Percentiles rank a stretch among this genome's conserved stretches.
These are phyloP conservation scores for Oxycera nigricornis DNA, from an alignment of 2,888 invertebrate species.

Conservation along the genomic window DNA sequence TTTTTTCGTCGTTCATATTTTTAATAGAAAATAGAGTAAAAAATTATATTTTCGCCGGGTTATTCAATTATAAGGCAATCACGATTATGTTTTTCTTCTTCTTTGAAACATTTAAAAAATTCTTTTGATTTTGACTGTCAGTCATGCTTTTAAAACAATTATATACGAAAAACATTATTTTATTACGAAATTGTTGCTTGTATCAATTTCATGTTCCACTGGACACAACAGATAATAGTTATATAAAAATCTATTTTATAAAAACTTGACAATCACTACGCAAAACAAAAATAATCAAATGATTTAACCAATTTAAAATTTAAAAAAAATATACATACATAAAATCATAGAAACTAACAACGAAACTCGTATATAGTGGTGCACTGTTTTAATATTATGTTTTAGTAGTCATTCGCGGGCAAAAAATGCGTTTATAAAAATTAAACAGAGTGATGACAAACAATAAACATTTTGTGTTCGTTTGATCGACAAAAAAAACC, in stretches of 20 bases:
- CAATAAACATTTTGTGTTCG: constrained; percentile 11
- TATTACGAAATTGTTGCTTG: too few species aligned
- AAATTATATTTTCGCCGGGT: neutral
- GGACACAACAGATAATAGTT: neutral
- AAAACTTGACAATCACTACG: constrained; percentile 7
- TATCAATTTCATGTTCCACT: too few species aligned
- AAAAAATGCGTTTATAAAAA: constrained; percentile 11
- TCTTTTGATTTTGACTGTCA: too few species aligned
- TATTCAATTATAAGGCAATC: neutral
- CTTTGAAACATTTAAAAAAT: too few species aligned
- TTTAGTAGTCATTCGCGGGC: neutral
- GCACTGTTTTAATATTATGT: constrained; percentile 18
- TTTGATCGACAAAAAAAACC: neutral
- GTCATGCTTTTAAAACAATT: too few species aligned
- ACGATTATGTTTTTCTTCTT: neutral
- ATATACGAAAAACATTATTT: too few species aligned
- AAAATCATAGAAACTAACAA: constrained; percentile 23
- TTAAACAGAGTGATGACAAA: constrained; percentile 6
- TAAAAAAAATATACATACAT: constrained; percentile 7
- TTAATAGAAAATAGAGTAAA: neutral
- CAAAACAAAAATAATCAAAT: constrained; percentile 17
- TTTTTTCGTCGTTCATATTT: neutral
- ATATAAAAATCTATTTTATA: constrained; percentile 1
- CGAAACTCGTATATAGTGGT: constrained; percentile 12
- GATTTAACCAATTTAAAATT: neutral